phyloP scores from a whole-genome alignment of 2,113 vertebrate genomes.

The Merops nubicus region DNA sequence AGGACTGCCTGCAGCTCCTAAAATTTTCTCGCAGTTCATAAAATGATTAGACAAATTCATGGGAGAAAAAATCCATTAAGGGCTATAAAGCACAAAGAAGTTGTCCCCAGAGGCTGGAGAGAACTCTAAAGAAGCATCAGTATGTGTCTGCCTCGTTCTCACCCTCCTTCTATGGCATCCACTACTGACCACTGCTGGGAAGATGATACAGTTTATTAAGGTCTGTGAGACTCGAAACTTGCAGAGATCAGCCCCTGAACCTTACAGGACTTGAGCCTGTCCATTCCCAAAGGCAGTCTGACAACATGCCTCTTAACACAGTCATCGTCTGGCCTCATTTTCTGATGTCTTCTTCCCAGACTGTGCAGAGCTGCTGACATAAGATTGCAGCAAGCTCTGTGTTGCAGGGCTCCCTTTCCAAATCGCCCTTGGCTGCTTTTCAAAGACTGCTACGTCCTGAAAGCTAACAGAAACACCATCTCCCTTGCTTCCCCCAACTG shows the following conservation, averaged over 20 bases:
- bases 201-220: neutral
- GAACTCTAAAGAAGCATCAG: neutral
- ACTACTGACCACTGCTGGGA: neutral
- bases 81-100: neutral
- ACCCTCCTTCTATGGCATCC: neutral
- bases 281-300: neutral
- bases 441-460: neutral
- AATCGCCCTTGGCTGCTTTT: neutral
- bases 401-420: neutral
- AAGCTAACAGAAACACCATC: neutral
- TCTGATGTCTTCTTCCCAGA: neutral
- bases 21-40: neutral
- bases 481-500: neutral
- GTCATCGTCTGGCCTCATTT: neutral
- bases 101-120: neutral
- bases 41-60: conserved; percentile 29
- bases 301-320: neutral
- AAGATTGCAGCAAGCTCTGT: neutral
- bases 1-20: neutral
- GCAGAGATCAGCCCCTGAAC: neutral
- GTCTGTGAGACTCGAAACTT: neutral
- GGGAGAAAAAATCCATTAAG: conserved; percentile 26
- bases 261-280: neutral
- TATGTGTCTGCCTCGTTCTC: rapidly evolving
- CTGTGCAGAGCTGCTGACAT: neutral